Evolutionary conservation across 2,113 vertebrate species (phyloP).

Genomic region (Cynocephalus volans): DNA sequence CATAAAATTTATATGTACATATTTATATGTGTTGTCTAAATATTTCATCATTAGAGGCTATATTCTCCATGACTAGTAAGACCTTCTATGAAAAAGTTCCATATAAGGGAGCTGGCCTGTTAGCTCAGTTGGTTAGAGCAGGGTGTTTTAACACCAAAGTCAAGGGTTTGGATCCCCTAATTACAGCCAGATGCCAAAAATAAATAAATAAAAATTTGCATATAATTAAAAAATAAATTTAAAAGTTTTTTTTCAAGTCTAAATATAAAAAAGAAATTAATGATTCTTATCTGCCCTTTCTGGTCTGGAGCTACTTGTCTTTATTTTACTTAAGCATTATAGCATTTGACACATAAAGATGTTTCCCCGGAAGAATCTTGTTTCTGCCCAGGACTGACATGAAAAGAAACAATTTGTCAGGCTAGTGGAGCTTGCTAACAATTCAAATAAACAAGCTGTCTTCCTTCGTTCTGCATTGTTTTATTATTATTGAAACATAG

Average conservation of each 20-base stretch:
- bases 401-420: constrained; percentile 72
- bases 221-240: constrained; percentile 10
- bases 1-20: neutral
- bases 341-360: constrained; percentile 67
- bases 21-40: constrained; percentile 15
- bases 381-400: constrained; percentile 61
- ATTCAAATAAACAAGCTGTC: constrained; percentile 73
- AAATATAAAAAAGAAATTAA: constrained; percentile 19
- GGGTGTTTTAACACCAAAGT: too few relatives aligned
- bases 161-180: too few relatives aligned
- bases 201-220: too few relatives aligned
- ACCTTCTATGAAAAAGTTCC: constrained; percentile 8
- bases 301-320: constrained; percentile 59
- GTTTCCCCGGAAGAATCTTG: constrained; percentile 62
- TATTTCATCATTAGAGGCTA: neutral
- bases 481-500: too few relatives aligned
- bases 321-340: constrained; percentile 54
- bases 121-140: too few relatives aligned
- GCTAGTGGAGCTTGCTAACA: constrained; percentile 77
- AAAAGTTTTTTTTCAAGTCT: constrained; percentile 27
- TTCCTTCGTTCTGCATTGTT: constrained; percentile 68
- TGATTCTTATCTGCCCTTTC: neutral
- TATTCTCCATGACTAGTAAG: constrained; percentile 36
- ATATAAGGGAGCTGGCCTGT: neutral
- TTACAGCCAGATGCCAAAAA: too few relatives aligned